A percentile compares a stretch with the other conserved stretches of the same genome.
phyloP scores from a whole-genome alignment of 2,888 invertebrate species.

The Epinotia ramella region DNA sequence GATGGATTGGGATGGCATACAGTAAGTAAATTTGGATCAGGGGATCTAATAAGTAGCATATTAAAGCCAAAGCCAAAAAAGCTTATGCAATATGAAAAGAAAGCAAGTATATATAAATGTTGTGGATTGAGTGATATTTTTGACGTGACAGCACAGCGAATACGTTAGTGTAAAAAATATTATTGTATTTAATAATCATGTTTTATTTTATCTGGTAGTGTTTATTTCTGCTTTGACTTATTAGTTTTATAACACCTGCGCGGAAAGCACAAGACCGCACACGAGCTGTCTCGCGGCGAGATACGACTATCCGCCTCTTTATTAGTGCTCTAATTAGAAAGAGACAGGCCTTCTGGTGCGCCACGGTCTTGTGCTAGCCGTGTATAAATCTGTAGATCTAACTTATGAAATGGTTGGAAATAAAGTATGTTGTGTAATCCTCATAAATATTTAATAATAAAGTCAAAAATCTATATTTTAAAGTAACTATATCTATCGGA shows the following conservation, averaged over 20 bases:
- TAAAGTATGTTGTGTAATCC: no score
- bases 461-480: no score
- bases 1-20: constrained; percentile 2
- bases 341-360: no score
- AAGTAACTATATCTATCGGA: no score
- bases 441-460: no score
- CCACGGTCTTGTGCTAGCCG: no score
- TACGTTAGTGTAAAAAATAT: neutral
- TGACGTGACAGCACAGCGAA: constrained; percentile 19
- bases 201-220: neutral
- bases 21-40: neutral
- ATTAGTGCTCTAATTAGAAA: no score
- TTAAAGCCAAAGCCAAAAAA: neutral
- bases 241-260: neutral
- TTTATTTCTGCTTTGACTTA: neutral
- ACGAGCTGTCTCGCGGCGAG: no score
- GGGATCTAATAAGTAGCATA: neutral
- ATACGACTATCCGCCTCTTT: no score
- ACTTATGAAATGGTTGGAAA: no score
- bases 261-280: no score
- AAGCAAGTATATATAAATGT: neutral
- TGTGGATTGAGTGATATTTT: neutral
- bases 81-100: neutral
- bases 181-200: constrained; percentile 4
- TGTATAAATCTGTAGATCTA: no score